Conservation (phyloP, 2,113 vertebrate genomes). For the Falcunculus frontatus region DNA sequence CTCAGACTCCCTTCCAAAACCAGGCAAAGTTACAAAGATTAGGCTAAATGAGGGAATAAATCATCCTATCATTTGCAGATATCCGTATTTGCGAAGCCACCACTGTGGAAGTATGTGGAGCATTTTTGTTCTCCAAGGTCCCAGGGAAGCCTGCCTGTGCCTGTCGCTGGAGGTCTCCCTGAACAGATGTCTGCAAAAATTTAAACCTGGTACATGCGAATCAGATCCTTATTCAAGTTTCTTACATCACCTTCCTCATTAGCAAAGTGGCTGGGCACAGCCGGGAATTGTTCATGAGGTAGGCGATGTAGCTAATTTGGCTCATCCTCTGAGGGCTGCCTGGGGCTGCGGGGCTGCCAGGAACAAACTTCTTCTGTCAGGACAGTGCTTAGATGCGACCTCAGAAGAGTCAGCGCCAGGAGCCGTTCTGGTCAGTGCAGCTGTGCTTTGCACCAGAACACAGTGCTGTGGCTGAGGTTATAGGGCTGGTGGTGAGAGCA, state of each 20-base stretch:
- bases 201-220: neutral
- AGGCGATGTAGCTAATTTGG: neutral
- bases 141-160: neutral
- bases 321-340: neutral
- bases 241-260: neutral
- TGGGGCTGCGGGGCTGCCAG: neutral
- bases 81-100: accelerated
- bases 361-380: neutral
- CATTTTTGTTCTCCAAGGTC: neutral
- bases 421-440: neutral
- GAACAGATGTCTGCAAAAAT: neutral
- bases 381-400: neutral
- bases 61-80: neutral
- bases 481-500: neutral
- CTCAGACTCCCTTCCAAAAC: neutral
- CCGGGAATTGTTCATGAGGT: neutral
- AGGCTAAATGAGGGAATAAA: neutral
- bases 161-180: neutral
- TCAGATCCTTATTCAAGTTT: neutral
- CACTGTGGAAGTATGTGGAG: neutral
- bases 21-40: neutral
- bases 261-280: neutral
- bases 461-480: neutral
- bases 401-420: accelerated
- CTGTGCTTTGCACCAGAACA: neutral